A percentile compares a stretch with the other conserved stretches of the same genome.
Conservation (phyloP, 2,888 invertebrate species). For the Drosophila gaucha region DNA sequence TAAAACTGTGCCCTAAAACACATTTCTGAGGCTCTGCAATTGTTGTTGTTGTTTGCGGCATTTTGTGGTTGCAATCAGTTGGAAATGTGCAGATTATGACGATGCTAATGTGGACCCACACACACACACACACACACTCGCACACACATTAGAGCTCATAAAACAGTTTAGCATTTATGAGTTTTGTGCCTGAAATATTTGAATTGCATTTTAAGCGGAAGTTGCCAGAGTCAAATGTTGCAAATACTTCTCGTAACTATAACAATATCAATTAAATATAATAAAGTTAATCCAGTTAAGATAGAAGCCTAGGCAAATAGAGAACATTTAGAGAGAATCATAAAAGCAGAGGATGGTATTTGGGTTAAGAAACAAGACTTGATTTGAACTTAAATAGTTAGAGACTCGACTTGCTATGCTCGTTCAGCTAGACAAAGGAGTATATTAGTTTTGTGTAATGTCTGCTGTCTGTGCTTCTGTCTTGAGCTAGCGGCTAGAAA, state of each 20-base stretch:
- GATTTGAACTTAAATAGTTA: too few species aligned
- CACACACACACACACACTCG: background rate
- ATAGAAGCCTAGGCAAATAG: too few species aligned
- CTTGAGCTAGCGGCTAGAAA: too few species aligned
- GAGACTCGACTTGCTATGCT: too few species aligned
- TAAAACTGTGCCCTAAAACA: constrained; percentile 41
- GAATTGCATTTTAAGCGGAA: constrained; percentile 9
- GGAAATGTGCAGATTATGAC: constrained; percentile 18
- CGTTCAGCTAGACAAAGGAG: too few species aligned
- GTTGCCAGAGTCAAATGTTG: constrained; percentile 4
- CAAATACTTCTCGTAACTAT: constrained; percentile 11
- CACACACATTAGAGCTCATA: background rate
- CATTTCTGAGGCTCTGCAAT: constrained; percentile 48
- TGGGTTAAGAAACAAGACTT: too few species aligned
- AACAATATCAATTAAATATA: constrained; percentile 11
- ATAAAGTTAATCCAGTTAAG: background rate
- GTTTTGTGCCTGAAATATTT: constrained; percentile 11
- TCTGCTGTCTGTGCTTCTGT: too few species aligned
- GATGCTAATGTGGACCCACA: background rate
- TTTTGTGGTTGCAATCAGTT: constrained; percentile 28
- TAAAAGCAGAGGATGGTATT: too few species aligned
- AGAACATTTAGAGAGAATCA: background rate
- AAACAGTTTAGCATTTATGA: constrained; percentile 25
- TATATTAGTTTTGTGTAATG: too few species aligned
- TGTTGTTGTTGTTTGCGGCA: constrained; percentile 18